Base-by-base conservation (phyloP, 2,888 invertebrate species). In the Amaurobius ferox region DNA sequence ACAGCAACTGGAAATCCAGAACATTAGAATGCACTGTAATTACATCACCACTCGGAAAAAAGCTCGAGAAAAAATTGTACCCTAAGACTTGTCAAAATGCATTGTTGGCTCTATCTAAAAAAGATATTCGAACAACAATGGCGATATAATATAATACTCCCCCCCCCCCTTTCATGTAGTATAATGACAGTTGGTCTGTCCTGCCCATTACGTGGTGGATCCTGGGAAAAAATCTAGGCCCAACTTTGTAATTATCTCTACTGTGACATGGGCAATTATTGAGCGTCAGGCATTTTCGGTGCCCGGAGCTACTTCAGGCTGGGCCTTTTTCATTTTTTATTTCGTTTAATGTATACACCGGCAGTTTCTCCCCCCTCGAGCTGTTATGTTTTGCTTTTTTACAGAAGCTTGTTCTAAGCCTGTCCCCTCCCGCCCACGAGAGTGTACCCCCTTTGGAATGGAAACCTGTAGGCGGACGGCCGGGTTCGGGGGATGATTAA, bases 241-340 rank as follows among this genome's bases (percentile, higher is more conserved):
- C 16, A 72, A 64, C 71, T 71, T 77, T 72, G 83, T 85, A 85
- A 85, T 85, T 85, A 85, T 77, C 71, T 71, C 30, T 44, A 44
- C 71, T 85, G 83, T 85, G 83, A 85, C 83, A 85, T 85, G 83
- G 83, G 83, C 83, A 85, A 85, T 85, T 85, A 85, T 77, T 66
- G 72, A 67, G 66, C 44, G 76, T 26, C 62, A 28, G 48, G 71
- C 76, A 83, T 85, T 77, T 83, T 77, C 71, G 72, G 83, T 83
- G 83, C 77, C 77, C 72, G 48, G 44, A 72, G 83, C 77, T 40
- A 85, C 83, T 55, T 71, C 72, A 70, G 77, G 77, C 77, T 77
- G 61, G 30, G 64, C 29, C 13, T 23, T 70, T 73, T 73, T 67
- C 66, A 48, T 79, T 76, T 26, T 70, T 40, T 79, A 66, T 83